phyloP scores from a whole-genome alignment of 2,797 vertebrate species.

The Myotis pilosus region DNA sequence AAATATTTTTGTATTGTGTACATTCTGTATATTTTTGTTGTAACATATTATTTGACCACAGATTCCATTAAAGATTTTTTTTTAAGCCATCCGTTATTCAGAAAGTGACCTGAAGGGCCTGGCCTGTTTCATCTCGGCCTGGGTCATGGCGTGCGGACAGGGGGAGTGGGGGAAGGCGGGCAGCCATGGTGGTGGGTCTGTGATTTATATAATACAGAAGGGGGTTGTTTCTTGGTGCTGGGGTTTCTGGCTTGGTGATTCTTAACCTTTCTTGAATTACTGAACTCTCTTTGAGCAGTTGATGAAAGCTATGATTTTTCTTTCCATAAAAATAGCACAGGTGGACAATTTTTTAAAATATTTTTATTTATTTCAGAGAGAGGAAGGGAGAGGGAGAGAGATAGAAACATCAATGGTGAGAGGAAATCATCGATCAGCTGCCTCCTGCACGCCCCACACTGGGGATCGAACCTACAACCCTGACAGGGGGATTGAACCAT shows the following conservation, averaged over 20 bases:
- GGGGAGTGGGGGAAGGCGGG: not conserved
- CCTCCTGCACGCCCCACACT: no score
- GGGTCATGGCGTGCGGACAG: not conserved
- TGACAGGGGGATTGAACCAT: no score
- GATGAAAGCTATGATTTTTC: not conserved
- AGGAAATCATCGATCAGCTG: no score
- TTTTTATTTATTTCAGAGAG: no score
- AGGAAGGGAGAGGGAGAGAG: no score
- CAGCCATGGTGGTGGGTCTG: not conserved
- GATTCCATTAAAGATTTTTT: conserved; percentile 84
- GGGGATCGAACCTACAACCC: no score
- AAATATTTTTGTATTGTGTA: conserved; percentile 88
- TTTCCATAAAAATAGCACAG: not conserved
- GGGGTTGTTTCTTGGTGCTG: not conserved
- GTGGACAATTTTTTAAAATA: not conserved
- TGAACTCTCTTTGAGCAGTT: not conserved
- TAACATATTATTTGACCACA: conserved; percentile 82
- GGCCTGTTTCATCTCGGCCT: not conserved
- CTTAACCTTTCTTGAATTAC: not conserved
- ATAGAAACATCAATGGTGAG: no score
- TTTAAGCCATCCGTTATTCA: conserved; percentile 37
- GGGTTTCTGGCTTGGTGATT: not conserved
- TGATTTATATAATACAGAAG: not conserved
- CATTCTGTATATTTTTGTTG: conserved; percentile 87
- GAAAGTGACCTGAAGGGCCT: conserved; percentile 4